Conservation (phyloP, 1,140 invertebrate genomes). For the Atopsyche davidsoni region DNA sequence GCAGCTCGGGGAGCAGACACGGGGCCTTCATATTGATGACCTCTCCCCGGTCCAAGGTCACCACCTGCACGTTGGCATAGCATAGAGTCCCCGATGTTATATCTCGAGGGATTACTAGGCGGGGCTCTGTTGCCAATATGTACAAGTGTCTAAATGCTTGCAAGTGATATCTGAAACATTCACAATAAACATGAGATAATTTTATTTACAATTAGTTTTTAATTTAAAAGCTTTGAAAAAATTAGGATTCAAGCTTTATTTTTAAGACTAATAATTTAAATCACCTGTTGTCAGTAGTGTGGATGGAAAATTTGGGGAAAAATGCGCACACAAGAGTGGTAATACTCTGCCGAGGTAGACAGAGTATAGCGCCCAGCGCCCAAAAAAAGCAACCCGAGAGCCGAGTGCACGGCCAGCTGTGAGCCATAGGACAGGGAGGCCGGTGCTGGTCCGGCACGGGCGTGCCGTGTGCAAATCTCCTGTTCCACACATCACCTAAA, state of each 20-base stretch:
- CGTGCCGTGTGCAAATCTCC: constrained; percentile 80
- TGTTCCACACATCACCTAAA: constrained; percentile 84
- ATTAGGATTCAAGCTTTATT: too few species aligned
- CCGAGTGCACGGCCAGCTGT: constrained; percentile 92
- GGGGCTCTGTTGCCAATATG: constrained; percentile 84
- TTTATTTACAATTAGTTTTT: too few species aligned
- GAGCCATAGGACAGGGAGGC: constrained; percentile 79
- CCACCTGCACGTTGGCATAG: constrained; percentile 70
- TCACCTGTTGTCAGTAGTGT: constrained; percentile 93
- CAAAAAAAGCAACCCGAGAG: constrained; percentile 85
- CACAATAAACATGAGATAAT: too few species aligned
- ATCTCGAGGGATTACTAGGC: constrained; percentile 81
- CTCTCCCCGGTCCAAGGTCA: constrained; percentile 45
- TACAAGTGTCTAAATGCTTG: constrained; percentile 95
- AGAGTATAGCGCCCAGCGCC: constrained; percentile 89
- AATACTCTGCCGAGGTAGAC: constrained; percentile 71
- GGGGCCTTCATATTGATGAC: constrained; percentile 66
- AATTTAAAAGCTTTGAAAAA: too few species aligned
- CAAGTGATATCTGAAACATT: constrained; percentile 80
- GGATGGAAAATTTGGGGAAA: constrained; percentile 94
- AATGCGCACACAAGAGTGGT: constrained; percentile 87
- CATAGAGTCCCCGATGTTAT: constrained; percentile 73
- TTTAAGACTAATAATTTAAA: too few species aligned
- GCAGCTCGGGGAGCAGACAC: constrained; percentile 78
- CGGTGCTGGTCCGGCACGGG: constrained; percentile 58